Base-by-base conservation (phyloP, 2,888 invertebrate species). In the Drosophila stalkeri region DNA sequence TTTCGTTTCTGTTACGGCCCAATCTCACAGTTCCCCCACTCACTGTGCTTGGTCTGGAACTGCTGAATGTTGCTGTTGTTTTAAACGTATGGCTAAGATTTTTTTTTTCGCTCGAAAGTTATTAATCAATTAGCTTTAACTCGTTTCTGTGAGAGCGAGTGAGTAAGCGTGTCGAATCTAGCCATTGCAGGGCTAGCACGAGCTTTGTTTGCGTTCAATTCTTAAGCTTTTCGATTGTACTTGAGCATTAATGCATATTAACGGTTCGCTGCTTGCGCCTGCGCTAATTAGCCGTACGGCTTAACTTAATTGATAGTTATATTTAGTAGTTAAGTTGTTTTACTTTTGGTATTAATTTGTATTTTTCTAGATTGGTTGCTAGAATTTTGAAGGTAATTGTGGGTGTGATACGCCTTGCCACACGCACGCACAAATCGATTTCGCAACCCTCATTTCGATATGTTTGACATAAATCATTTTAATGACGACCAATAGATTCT, bases 391-490 rank as follows among this genome's bases (percentile, higher is more conserved):
- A 18, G 62, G 23, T 52, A 56, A 12, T n/a, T 49, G 43, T 41
- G 41, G 39, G 16, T 14, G 60, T 56, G 37, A 20, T 37, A n/a
- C 49, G 55, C 31, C 20, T 56, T 66, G 52, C 23, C 16, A 39
- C 37, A 23, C 43, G 33, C 16, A 23, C 12, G 11, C 33, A 64
- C 37, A 64, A 64, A 71, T 77, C 67, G 71, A 68, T 75, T 69
- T 75, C 61, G 72, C 79, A 72, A 78, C 77, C 63, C 75, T 46
- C 69, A 51, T 59, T 43, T 43, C 80, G 65, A 81, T 84, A 86
- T 75, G 77, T 72, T 86, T 84, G 86, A 81, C 84, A 84, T 86
- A 84, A 84, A 86, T 84, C 84, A 84, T 84, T 86, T 86, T 84
- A 84, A 86, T 81, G 73, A 63, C 81, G 35, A 60, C 52, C 49